Conservation (phyloP, 2,797 vertebrate species). For the Hozukius guyotensis region DNA sequence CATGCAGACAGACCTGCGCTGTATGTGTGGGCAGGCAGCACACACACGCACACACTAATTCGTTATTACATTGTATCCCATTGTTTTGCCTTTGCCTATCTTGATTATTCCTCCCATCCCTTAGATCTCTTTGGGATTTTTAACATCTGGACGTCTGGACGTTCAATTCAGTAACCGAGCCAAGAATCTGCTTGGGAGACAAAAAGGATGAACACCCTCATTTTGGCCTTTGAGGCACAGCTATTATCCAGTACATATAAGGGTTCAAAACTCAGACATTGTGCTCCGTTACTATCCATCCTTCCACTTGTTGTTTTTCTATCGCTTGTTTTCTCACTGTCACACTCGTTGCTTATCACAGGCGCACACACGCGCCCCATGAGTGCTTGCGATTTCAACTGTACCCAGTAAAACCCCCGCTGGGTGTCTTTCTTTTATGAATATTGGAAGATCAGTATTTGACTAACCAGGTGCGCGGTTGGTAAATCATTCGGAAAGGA, state of each 20-base stretch:
- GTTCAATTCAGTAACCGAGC: constrained; percentile 27
- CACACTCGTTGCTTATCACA: constrained; percentile 57
- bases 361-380: constrained; percentile 30
- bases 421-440: constrained; percentile 42
- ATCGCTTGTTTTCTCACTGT: constrained; percentile 46
- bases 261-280: constrained; percentile 37
- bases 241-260: constrained; percentile 49
- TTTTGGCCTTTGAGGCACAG: constrained; percentile 35
- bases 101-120: constrained; percentile 26
- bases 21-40: constrained; percentile 3
- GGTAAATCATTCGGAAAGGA: constrained; percentile 47
- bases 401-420: constrained; percentile 16
- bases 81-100: constrained; percentile 45
- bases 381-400: constrained; percentile 43
- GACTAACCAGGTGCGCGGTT: constrained; percentile 46
- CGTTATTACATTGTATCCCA: constrained; percentile 7
- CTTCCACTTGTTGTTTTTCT: constrained; percentile 48
- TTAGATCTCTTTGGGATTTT: constrained; percentile 44
- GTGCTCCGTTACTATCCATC: constrained; percentile 23
- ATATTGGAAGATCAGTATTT: constrained; percentile 45
- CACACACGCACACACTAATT: constrained; percentile 8
- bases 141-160: constrained; percentile 55
- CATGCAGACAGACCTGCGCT: constrained; percentile 11
- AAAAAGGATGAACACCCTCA: constrained; percentile 50
- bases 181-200: constrained; percentile 57